Evolutionary conservation across 1,140 invertebrate species (phyloP).

Genomic region (Mamestra configurata): DNA sequence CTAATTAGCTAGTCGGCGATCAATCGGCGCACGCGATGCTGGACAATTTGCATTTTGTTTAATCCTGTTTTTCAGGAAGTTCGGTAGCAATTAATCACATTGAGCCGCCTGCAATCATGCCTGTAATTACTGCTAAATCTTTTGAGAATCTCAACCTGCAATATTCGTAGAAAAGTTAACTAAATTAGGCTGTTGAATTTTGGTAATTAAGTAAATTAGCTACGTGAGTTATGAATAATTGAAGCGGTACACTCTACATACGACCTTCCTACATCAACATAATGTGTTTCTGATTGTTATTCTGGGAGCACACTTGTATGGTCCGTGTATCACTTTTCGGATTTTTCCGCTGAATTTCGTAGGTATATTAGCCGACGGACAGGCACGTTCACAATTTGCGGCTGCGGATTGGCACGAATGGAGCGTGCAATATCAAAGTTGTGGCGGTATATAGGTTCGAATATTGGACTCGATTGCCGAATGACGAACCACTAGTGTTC

Average conservation of each 20-base stretch:
- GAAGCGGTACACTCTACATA: not conserved
- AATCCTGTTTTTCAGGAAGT: slow-evolving; percentile 20
- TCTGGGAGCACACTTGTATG: slow-evolving; percentile 11
- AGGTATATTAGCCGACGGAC: slow-evolving; percentile 55
- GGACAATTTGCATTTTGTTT: slow-evolving; percentile 28
- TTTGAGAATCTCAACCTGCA: not conserved
- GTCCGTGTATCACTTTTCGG: slow-evolving; percentile 40
- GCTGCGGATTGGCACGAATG: slow-evolving; percentile 64
- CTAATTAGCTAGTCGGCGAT: slow-evolving; percentile 59
- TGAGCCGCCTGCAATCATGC: not conserved
- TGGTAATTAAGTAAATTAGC: not conserved
- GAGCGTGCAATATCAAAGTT: slow-evolving; percentile 65
- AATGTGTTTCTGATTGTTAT: slow-evolving; percentile 17
- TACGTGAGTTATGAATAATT: not conserved
- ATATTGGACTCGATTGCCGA: slow-evolving; percentile 56
- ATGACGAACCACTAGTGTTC: slow-evolving; percentile 48
- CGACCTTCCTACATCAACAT: not conserved
- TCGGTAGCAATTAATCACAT: not conserved
- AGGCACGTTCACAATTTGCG: slow-evolving; percentile 67
- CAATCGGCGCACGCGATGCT: slow-evolving; percentile 53
- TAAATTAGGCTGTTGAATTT: not conserved
- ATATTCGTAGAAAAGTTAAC: not conserved
- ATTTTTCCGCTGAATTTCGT: slow-evolving; percentile 39
- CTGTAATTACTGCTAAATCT: not conserved
- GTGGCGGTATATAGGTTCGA: slow-evolving; percentile 55